These are phyloP conservation scores for Drosophila rubida DNA, from an alignment of 2,888 invertebrate genomes.

Conservation along the genomic window DNA sequence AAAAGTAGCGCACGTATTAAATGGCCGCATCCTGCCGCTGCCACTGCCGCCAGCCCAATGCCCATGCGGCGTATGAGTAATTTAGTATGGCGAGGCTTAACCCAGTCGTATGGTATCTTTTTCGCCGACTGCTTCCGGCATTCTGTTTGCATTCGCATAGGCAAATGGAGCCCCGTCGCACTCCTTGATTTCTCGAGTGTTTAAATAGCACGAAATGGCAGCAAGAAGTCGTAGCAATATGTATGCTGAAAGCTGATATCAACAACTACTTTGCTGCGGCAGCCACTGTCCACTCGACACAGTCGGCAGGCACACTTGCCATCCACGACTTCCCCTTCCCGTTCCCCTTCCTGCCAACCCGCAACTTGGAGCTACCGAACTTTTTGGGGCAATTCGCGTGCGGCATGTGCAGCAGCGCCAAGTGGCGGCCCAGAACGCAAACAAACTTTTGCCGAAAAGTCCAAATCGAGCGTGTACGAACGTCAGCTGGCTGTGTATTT, in stretches of 20 bases:
- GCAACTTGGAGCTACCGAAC: not conserved
- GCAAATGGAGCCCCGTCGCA: conserved; percentile 34
- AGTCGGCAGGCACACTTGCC: no score
- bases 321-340: not conserved
- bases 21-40: conserved; percentile 62
- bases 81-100: conserved; percentile 41
- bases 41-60: not conserved
- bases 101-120: conserved; percentile 8
- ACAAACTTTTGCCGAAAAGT: conserved; percentile 64
- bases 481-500: conserved; percentile 60
- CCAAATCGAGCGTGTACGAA: conserved; percentile 71
- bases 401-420: conserved; percentile 37
- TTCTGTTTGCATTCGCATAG: conserved; percentile 55
- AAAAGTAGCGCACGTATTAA: conserved; percentile 74
- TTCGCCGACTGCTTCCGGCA: conserved; percentile 34
- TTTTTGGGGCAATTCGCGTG: conserved; percentile 59
- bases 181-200: conserved; percentile 46
- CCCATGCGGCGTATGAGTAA: conserved; percentile 72
- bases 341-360: not conserved
- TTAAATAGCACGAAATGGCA: conserved; percentile 55
- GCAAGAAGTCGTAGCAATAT: conserved; percentile 23
- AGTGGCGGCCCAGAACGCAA: conserved; percentile 48
- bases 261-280: conserved; percentile 57
- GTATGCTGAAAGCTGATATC: conserved; percentile 74
- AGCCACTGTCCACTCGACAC: conserved; percentile 16